phyloP scores from a whole-genome alignment of 2,888 invertebrate genomes.

The Drosophila antonietae region DNA sequence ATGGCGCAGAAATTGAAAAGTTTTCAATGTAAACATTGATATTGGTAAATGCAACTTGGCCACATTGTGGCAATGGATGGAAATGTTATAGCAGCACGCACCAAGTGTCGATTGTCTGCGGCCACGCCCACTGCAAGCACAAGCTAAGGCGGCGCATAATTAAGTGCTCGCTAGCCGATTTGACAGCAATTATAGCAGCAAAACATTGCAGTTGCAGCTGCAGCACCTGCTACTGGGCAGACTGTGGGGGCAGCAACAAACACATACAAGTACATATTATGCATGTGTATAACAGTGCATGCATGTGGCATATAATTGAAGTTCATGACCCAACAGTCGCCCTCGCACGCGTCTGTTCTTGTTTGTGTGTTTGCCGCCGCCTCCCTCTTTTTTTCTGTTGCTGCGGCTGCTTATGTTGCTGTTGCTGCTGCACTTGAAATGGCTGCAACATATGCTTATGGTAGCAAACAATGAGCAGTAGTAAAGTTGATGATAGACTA shows the following conservation, averaged over 20 bases:
- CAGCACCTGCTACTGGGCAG: slow-evolving; percentile 46
- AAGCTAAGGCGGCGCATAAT: slow-evolving; percentile 49
- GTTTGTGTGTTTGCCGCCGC: slow-evolving; percentile 3
- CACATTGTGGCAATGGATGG: slow-evolving; percentile 13
- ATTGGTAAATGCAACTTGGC: slow-evolving; percentile 31
- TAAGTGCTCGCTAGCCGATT: slow-evolving; percentile 64
- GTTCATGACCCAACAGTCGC: slow-evolving; percentile 70
- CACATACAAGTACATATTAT: not conserved
- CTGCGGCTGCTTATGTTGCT: slow-evolving; percentile 8
- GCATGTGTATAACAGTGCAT: not conserved
- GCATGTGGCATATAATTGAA: slow-evolving; percentile 63
- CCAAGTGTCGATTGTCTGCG: slow-evolving; percentile 29
- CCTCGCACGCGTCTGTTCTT: slow-evolving; percentile 53
- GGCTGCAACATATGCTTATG: slow-evolving; percentile 37
- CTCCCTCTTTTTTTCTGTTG: slow-evolving; percentile 14
- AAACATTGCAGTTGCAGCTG: slow-evolving; percentile 23
- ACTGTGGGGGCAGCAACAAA: slow-evolving; percentile 8
- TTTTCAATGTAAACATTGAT: slow-evolving; percentile 39
- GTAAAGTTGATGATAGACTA: not conserved
- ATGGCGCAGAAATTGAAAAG: slow-evolving; percentile 24
- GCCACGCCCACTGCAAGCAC: slow-evolving; percentile 21
- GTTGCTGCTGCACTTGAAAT: slow-evolving; percentile 43
- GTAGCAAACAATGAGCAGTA: slow-evolving; percentile 7
- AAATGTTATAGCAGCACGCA: slow-evolving; percentile 16
- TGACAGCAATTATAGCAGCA: slow-evolving; percentile 58